Conservation (phyloP, 2,113 vertebrate genomes). For the Corydoras maculifer region DNA sequence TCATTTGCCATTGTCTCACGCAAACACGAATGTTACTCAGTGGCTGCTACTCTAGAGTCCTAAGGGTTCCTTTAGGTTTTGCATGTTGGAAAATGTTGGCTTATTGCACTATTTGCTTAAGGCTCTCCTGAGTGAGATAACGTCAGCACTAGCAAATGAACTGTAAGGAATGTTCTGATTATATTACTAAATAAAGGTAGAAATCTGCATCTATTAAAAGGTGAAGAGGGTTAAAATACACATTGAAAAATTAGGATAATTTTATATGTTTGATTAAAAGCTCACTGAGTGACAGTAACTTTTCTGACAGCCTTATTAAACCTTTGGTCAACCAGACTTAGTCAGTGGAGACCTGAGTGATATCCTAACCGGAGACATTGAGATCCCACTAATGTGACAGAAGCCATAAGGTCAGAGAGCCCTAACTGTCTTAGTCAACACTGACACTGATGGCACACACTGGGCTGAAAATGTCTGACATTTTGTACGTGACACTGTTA, state of each 20-base stretch:
- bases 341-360: slow-evolving; percentile 18
- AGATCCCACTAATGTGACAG: slow-evolving; percentile 52
- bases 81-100: slow-evolving; percentile 32
- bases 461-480: slow-evolving; percentile 22
- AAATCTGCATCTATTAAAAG: slow-evolving; percentile 50
- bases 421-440: slow-evolving; percentile 29
- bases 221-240: slow-evolving; percentile 53
- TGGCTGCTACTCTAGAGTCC: not conserved
- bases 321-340: slow-evolving; percentile 24
- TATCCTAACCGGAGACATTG: slow-evolving; percentile 30
- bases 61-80: no score
- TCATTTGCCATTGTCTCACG: slow-evolving; percentile 14
- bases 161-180: slow-evolving; percentile 41
- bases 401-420: slow-evolving; percentile 41
- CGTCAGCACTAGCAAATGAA: slow-evolving; percentile 44
- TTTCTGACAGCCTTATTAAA: slow-evolving; percentile 41
- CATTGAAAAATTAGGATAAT: slow-evolving; percentile 56
- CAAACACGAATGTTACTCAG: slow-evolving; percentile 15
- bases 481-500: slow-evolving; percentile 29
- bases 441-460: slow-evolving; percentile 17
- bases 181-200: slow-evolving; percentile 42
- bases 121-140: slow-evolving; percentile 39
- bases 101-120: slow-evolving; percentile 39
- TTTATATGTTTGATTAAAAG: slow-evolving; percentile 55
- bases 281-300: slow-evolving; percentile 29